Conservation (phyloP, 2,113 vertebrate genomes). For the Glaucidium brasilianum region DNA sequence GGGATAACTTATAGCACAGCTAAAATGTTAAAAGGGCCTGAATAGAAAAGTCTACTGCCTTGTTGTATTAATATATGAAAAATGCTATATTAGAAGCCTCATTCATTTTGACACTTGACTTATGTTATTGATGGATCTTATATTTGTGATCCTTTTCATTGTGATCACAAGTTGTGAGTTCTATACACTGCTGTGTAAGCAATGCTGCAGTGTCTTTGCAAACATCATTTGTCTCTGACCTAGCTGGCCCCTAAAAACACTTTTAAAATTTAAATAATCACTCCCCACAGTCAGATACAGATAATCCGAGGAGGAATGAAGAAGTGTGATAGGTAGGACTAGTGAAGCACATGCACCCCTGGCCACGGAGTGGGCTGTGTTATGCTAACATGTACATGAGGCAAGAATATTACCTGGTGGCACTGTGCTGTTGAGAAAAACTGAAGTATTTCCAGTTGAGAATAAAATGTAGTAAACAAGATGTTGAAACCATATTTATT, state of each 20-base stretch:
- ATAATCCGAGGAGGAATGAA: not conserved
- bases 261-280: not conserved
- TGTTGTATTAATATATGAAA: not conserved
- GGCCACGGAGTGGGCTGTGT: not conserved
- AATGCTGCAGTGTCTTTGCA: not conserved
- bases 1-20: not conserved
- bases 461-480: not conserved
- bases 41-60: not conserved
- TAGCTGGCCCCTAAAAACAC: not conserved
- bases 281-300: not conserved
- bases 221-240: not conserved
- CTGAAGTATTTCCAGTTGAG: not conserved
- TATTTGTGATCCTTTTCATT: not conserved
- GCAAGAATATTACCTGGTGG: not conserved
- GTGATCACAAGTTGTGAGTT: not conserved
- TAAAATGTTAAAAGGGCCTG: not conserved
- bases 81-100: not conserved
- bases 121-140: not conserved
- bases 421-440: not conserved
- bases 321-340: not conserved
- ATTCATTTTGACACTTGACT: not conserved
- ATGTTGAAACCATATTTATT: not conserved
- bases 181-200: accelerated
- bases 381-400: accelerated
- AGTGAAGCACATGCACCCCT: not conserved